Evolutionary conservation across 2,797 vertebrate genomes (phyloP), one percentile per base, ranked within the genome.

Genomic region (Syngnathus acus): DNA sequence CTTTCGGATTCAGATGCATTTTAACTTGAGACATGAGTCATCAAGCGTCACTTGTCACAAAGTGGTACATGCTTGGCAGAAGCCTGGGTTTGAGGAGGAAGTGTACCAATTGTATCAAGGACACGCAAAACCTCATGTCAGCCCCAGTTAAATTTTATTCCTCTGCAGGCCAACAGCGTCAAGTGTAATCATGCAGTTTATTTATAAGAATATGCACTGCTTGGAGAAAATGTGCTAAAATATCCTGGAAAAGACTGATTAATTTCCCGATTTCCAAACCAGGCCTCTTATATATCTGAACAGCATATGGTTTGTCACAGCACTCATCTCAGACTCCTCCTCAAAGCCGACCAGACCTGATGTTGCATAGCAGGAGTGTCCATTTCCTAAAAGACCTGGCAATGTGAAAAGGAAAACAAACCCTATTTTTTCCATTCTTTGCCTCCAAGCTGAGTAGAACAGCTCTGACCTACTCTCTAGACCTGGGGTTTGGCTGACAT

Each of bases 341-440:
- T 69, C 43, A 83, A 72, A 79, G 68, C 74, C 78, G 77, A 82
- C 72, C 77, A 83, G 79, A 68, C 75, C 74, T 63, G 68, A 80
- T 79, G 77, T 71, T 76, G 81, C 74, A 61, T 78, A 77, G 83
- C 79, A 82, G 72, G 81, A 86, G 82, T 80, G 79, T 82, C 84
- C 70, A 69, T 80, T 75, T 84, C 53, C 61, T 80, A 78, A 85
- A 85, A 71, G 68, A 68, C 72, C 85, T 87, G 87, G 82, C 84
- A 89, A 72, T 63, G 72, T n/a, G 59, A 80, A 62, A 66, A 79
- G 81, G 84, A 87, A 88, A 90, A 87, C 74, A 76, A 83, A 75
- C 64, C 77, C 69, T 68, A 66, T 86, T 90, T 62, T 91, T 90
- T 91, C 87, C 88, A 88, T 83, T 77, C 79, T 73, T 86, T 57